phyloP scores from a whole-genome alignment of 1,140 invertebrate genomes.

The Globodera rostochiensis region DNA sequence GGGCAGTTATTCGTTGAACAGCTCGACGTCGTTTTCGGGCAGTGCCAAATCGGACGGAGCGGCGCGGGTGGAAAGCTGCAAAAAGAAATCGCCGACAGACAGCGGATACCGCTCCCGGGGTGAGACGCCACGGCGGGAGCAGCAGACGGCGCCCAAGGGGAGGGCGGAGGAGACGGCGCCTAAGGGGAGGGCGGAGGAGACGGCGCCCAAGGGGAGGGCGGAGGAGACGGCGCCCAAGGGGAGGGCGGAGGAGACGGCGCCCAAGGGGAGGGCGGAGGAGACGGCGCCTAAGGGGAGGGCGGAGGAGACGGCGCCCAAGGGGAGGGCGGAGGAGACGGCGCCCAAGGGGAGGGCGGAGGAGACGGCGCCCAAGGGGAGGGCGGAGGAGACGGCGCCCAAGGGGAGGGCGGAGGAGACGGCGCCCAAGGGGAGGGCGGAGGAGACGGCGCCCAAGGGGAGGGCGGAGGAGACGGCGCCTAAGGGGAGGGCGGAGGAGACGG shows the following conservation, averaged over 20 bases:
- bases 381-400: neutral
- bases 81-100: slow-evolving; percentile 5
- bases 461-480: neutral
- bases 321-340: neutral
- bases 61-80: neutral
- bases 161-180: neutral
- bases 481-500: neutral
- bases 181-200: neutral
- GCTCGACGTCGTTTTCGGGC: neutral
- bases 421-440: neutral
- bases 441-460: neutral
- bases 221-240: neutral
- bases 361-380: neutral
- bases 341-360: neutral
- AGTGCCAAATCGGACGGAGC: neutral
- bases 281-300: no score
- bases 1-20: neutral
- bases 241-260: neutral
- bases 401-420: neutral
- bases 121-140: neutral
- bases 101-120: slow-evolving; percentile 2
- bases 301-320: neutral
- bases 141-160: neutral
- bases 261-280: no score
- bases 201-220: neutral